Evolutionary conservation across 2,797 vertebrate species (phyloP).

Genomic region (Falco columbarius): DNA sequence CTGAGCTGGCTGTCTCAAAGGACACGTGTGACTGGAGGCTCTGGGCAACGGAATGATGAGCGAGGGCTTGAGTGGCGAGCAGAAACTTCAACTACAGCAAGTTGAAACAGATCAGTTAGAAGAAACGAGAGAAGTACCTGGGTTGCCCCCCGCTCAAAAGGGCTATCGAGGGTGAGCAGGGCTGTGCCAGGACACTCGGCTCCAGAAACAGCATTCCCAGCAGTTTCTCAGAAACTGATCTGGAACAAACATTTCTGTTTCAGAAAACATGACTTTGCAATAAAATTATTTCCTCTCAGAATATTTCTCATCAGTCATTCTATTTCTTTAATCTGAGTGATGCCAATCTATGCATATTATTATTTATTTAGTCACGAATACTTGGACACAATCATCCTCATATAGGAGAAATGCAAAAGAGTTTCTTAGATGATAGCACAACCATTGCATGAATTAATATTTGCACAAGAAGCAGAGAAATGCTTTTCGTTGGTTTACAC

Average conservation of each 20-base stretch:
- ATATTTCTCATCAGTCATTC: not conserved
- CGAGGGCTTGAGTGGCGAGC: not conserved
- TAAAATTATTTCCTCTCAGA: not conserved
- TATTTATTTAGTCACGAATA: not conserved
- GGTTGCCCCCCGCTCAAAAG: not conserved
- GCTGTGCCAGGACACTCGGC: not conserved
- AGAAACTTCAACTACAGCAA: not conserved
- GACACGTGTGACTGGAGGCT: not conserved
- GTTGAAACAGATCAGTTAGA: not conserved
- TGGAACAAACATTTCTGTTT: not conserved
- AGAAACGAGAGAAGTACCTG: not conserved
- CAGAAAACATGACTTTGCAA: not conserved
- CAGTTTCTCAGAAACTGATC: not conserved
- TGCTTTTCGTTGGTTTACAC: not conserved
- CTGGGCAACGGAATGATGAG: rapidly evolving
- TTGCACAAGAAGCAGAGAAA: not conserved
- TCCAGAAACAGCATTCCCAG: not conserved
- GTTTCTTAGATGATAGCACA: not conserved
- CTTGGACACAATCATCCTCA: not conserved
- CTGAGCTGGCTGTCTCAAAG: not conserved
- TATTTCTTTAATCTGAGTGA: not conserved
- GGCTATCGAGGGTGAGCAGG: not conserved
- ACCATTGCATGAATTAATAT: not conserved
- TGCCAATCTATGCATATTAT: not conserved
- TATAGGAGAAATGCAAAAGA: not conserved